Evolutionary conservation across 2,888 invertebrate genomes (phyloP), one percentile per base, ranked within the genome.

Genomic region (Tipula confusa): DNA sequence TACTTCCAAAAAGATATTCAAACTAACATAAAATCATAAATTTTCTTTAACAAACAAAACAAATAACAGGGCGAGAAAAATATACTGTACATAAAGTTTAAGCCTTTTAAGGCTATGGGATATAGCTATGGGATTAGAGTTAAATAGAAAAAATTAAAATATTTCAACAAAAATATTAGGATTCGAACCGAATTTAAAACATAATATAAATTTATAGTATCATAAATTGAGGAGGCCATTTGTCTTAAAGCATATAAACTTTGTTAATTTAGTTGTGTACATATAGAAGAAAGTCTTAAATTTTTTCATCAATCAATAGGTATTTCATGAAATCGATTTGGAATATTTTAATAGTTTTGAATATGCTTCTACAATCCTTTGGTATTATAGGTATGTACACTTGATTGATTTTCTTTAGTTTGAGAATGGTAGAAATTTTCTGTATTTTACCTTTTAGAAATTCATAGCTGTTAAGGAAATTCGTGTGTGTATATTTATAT

Each of bases 1-100:
- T 64, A 64, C 24, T 64, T 24, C 18, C 18, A 24, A 64, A 43
- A 64, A 24, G 7, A 24, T 64, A 24, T 24, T 24, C 64, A 64
- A 64, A 64, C 64, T 64, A 64, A 64, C 18, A 64, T 64, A 24
- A 64, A 64, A 64, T 64, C 64, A 64, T 64, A 24, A 64, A 64
- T 64, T 24, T 64, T 1, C 9, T 64, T 64, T 64, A 64, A 24
- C 24, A 64, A 64, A 64, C 9, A 7, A 64, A 7, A 24, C 9
- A 24, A 64, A 24, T 15, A 64, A 48, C 18, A n/a, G 3, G 24
- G 24, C 18, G 18, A 24, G 5, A 18, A 64, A 33, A 64, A 24
- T 64, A 64, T 64, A 24, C 24, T 64, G 64, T 64, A 24, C 64
- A 43, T 43, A 43, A n/a, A 18, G 64, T 24, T 13, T 24, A 24